A percentile compares a stretch with the other conserved stretches of the same genome.
phyloP scores from a whole-genome alignment of 2,113 vertebrate genomes.

The Hypocryptadius cinnamomeus region DNA sequence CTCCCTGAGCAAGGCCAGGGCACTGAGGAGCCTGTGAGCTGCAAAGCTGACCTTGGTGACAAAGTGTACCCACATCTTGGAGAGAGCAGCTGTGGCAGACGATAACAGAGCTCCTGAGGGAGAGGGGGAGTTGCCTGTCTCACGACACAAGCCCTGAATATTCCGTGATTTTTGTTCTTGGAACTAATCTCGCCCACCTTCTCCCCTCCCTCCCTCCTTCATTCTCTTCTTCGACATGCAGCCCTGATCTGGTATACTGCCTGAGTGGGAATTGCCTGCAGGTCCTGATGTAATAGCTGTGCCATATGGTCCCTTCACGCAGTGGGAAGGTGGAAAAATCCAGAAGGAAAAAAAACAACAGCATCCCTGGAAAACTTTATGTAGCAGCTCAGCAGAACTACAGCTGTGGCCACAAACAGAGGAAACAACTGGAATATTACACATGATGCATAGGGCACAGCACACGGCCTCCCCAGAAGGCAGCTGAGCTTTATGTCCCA shows the following conservation, averaged over 20 bases:
- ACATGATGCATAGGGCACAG: neutral
- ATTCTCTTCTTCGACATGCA: neutral
- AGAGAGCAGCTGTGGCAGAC: neutral
- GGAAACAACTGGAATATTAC: constrained; percentile 22
- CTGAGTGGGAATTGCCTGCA: constrained; percentile 24
- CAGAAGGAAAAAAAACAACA: neutral
- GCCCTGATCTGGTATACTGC: neutral
- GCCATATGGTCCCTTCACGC: constrained; percentile 15
- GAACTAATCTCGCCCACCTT: neutral
- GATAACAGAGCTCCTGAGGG: accelerated
- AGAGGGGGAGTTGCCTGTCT: neutral
- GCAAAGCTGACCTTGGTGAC: neutral
- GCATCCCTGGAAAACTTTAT: constrained; percentile 34
- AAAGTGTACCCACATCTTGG: neutral
- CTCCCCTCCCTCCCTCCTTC: neutral
- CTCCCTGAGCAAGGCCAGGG: no score
- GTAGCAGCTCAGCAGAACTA: neutral
- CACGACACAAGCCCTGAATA: neutral
- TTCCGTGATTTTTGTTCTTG: neutral
- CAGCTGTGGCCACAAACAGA: constrained; percentile 37
- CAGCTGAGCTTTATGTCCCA: constrained; percentile 55
- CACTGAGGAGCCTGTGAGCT: neutral
- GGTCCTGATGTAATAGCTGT: neutral
- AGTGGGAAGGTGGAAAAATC: constrained; percentile 31
- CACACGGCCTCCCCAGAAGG: constrained; percentile 9